Evolutionary conservation across 1,140 invertebrate genomes (phyloP).

Genomic region (Drosophila nigromelanica): DNA sequence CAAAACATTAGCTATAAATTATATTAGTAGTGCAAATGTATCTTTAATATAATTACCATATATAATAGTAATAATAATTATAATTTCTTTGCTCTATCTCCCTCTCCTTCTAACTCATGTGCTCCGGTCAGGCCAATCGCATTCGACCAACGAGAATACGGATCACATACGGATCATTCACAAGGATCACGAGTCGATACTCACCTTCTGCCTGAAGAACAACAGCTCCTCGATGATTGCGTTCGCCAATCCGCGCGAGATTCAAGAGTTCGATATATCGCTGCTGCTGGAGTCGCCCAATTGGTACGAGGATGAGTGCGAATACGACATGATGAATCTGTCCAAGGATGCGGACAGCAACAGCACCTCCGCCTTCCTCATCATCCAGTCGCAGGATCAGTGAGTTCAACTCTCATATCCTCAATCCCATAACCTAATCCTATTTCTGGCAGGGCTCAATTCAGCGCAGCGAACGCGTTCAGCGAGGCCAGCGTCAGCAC

Average conservation of each 20-base stretch:
- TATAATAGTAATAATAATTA: no score
- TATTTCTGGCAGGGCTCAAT: slow-evolving; percentile 53
- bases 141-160: slow-evolving; percentile 83
- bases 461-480: slow-evolving; percentile 45
- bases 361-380: slow-evolving; percentile 92
- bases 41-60: no score
- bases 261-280: slow-evolving; percentile 98
- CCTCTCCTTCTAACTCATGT: neutral
- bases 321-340: slow-evolving; percentile 96
- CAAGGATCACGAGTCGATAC: slow-evolving; percentile 99
- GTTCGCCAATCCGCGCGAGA: slow-evolving; percentile 96
- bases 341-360: slow-evolving; percentile 91
- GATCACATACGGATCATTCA: slow-evolving; percentile 98
- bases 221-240: slow-evolving; percentile 91
- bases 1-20: no score
- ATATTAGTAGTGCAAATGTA: no score
- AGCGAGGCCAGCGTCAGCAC: slow-evolving; percentile 69
- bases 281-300: slow-evolving; percentile 93
- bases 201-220: slow-evolving; percentile 98
- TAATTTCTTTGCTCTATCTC: neutral
- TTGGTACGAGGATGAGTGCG: slow-evolving; percentile 97
- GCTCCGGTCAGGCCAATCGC: slow-evolving; percentile 58
- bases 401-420: slow-evolving; percentile 33
- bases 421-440: neutral
- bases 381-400: slow-evolving; percentile 92